Evolutionary conservation across 2,888 invertebrate genomes (phyloP), one percentile per base, ranked within the genome.

Genomic region (Limnephilus marmoratus): DNA sequence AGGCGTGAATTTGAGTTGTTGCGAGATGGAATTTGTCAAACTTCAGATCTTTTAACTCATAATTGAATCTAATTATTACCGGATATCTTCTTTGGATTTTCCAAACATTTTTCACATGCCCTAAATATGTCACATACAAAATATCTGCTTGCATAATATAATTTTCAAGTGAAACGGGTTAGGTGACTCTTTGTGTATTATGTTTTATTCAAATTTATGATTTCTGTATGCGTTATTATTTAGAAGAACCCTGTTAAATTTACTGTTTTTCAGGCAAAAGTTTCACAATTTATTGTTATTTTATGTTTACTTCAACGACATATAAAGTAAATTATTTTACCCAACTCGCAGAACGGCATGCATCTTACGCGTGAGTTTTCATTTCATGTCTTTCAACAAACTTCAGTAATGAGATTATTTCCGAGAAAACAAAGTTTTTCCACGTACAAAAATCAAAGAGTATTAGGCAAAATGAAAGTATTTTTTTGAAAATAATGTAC

Each of bases 381-480:
- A 31, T n/a, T 68, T 68, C 85, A 85, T 86, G 45, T 49, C 53
- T 87, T 87, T 49, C 29, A 87, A 29, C 45, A 53, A 87, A 87
- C 87, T 87, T 87, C 29, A 87, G 87, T 87, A 53, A 87, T 87
- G n/a, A 87, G 45, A 87, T 87, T 85, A 12, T 85, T 85, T 85
- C 49, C 2, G 45, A 53, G 15, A 15, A 53, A 11, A 37, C 15
- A 37, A 85, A 41, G 41, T 85, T 85, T 0, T 15, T 85, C 9
- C 85, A 4, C 41, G 31, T 31, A 85, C 85, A 85, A 34, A n/a
- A 85, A 85, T 41, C 85, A 41, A 37, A 85, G 31, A 34, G 85
- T 31, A 37, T 11, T 29, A 37, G 37, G 24, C n/a, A 85, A 34
- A 34, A 85, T 34, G 85, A 85, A 85, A 85, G 24, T 18, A 37